Base-by-base conservation (phyloP, 2,888 invertebrate genomes). In the Punctoribates punctum region DNA sequence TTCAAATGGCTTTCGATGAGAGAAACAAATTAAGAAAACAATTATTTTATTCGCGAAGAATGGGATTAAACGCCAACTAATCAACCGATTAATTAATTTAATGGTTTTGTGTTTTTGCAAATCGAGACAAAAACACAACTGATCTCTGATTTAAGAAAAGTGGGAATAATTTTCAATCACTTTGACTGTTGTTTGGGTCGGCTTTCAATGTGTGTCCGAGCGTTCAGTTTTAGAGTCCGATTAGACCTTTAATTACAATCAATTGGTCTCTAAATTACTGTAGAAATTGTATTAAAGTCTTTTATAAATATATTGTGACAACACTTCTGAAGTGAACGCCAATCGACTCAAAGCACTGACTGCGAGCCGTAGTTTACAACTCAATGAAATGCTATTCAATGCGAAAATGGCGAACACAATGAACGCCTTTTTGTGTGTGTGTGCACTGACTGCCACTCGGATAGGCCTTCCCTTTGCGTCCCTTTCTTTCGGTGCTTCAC, bases 381-480 rank as follows among this genome's bases (percentile, higher is more conserved):
- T 27, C 60, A 60, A 42, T 42, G 42, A 8, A 42, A 57, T 57
- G 13, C 25, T 29, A 15, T 27, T 57, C 11, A 25, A 57, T 13
- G 23, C 42, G 34, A 38, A 67, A 67, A 67, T 67, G 67, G 67
- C 67, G 67, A 42, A 67, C 67, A 67, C 67, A 67, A 67, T 67
- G 67, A 67, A 67, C 67, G 67, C 67, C 67, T 67, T 67, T 67
- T 67, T 42, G 38, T 67, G 25, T 20, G 20, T 51, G 51, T 20
- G 51, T 51, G 20, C 20, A 51, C 25, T 13, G 23, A 60, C 27
- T 27, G 29, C 60, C 60, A 60, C 23, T 13, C 60, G 3, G 25
- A 20, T 51, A 51, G n/a, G 51, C 57, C 57, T 57, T 57, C 23
- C 57, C 57, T 75, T 23, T 74, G 62, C 25, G 34, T 60, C 13